phyloP scores from a whole-genome alignment of 1,140 invertebrate genomes.

The Cecropterus lyciades region DNA sequence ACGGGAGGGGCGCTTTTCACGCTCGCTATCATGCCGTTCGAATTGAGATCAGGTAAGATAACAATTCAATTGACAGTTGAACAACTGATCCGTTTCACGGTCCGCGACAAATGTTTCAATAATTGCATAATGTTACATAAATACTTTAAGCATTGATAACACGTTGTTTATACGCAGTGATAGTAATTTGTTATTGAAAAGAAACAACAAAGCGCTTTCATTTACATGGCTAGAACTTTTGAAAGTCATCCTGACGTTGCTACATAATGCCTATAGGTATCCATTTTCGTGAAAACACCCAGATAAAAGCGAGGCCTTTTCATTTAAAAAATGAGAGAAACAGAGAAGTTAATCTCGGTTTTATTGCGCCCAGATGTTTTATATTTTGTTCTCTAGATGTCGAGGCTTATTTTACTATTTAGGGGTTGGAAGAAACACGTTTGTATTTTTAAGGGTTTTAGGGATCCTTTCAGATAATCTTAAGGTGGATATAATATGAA shows the following conservation, averaged over 20 bases:
- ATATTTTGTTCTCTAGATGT: conserved; percentile 12
- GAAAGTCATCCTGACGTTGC: conserved; percentile 24
- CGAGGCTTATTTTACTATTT: not conserved
- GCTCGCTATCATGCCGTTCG: conserved; percentile 76
- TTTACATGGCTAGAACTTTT: conserved; percentile 26
- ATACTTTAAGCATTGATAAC: not conserved
- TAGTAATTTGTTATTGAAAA: conserved; percentile 15
- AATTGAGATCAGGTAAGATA: conserved; percentile 76
- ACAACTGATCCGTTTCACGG: not conserved
- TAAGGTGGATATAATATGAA: too few species aligned
- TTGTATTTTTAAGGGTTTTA: conserved; percentile 1
- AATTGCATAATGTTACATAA: not conserved
- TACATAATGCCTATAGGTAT: not conserved
- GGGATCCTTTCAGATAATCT: not conserved
- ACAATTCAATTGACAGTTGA: conserved; percentile 18
- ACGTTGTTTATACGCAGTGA: conserved; percentile 6
- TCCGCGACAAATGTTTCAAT: not conserved
- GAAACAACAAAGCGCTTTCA: conserved; percentile 13
- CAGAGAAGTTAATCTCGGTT: conserved; percentile 18
- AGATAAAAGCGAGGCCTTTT: conserved; percentile 7
- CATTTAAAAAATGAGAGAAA: not conserved
- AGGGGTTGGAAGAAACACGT: not conserved
- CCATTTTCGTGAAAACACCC: conserved; percentile 5
- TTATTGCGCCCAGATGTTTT: conserved; percentile 16
- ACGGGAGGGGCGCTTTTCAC: conserved; percentile 68